Conservation (phyloP, 1,140 invertebrate species). For the Mactra quadrangularis region DNA sequence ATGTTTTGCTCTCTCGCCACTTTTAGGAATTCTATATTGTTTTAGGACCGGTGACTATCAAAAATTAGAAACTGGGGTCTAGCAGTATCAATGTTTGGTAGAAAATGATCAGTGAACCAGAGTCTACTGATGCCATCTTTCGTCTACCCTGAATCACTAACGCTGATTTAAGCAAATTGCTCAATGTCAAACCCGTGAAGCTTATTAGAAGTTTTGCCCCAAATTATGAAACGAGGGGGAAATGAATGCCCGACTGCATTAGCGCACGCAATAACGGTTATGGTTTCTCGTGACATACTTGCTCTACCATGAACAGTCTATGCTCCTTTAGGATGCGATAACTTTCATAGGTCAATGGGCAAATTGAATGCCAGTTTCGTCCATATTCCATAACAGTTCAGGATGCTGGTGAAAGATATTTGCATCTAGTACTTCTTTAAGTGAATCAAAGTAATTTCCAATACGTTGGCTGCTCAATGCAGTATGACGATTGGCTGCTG, state of each 20-base stretch:
- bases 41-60: conserved; percentile 43
- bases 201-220: conserved; percentile 12
- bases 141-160: conserved; percentile 10
- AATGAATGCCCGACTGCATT: conserved; percentile 14
- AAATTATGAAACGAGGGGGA: not conserved
- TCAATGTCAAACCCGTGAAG: conserved; percentile 9
- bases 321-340: conserved; percentile 27
- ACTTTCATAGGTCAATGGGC: conserved; percentile 28
- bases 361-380: conserved; percentile 23
- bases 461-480: not conserved
- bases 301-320: conserved; percentile 16
- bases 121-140: conserved; percentile 22
- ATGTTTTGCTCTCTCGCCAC: conserved; percentile 1
- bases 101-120: conserved; percentile 30
- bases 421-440: not conserved
- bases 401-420: not conserved
- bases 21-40: conserved; percentile 41
- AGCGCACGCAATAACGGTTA: conserved; percentile 18
- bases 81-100: conserved; percentile 12
- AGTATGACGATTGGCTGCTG: not conserved
- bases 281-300: conserved; percentile 2
- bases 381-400: conserved; percentile 34
- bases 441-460: not conserved
- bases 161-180: not conserved
- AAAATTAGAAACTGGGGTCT: conserved; percentile 50